Evolutionary conservation across 2,797 vertebrate species (phyloP).

Genomic region (Myotis findleyi): DNA sequence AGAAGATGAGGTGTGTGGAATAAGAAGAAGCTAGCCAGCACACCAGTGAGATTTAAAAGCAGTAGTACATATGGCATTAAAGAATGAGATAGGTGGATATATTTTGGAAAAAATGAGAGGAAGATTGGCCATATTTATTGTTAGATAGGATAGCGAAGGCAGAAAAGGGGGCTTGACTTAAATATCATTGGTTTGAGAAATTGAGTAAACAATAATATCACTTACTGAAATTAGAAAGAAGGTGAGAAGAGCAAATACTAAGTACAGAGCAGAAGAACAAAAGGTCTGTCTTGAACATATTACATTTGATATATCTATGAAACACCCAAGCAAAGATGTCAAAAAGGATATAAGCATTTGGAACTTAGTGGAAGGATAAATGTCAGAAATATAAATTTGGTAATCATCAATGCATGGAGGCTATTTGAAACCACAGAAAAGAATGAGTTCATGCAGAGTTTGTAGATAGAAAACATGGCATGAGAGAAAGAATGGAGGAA

Average conservation of each 20-base stretch:
- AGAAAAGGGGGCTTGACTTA: neutral
- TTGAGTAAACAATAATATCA: neutral
- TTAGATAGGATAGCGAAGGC: neutral
- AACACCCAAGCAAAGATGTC: neutral
- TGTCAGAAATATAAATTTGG: neutral
- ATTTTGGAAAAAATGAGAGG: neutral
- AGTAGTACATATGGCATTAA: neutral
- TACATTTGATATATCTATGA: neutral
- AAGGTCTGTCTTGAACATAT: neutral
- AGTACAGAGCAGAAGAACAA: neutral
- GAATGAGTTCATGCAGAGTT: neutral
- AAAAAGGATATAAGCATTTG: neutral
- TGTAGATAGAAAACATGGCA: neutral
- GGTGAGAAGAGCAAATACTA: neutral
- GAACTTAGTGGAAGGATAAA: neutral
- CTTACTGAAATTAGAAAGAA: neutral
- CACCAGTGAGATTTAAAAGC: neutral
- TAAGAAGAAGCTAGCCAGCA: neutral
- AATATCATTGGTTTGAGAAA: neutral
- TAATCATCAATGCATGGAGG: neutral
- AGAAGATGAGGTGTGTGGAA: neutral
- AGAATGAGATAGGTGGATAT: neutral
- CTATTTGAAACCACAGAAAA: neutral
- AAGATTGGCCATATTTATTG: neutral
- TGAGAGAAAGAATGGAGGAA: neutral